Evolutionary conservation across 2,113 vertebrate genomes (phyloP).

Genomic region (Passerina amoena): DNA sequence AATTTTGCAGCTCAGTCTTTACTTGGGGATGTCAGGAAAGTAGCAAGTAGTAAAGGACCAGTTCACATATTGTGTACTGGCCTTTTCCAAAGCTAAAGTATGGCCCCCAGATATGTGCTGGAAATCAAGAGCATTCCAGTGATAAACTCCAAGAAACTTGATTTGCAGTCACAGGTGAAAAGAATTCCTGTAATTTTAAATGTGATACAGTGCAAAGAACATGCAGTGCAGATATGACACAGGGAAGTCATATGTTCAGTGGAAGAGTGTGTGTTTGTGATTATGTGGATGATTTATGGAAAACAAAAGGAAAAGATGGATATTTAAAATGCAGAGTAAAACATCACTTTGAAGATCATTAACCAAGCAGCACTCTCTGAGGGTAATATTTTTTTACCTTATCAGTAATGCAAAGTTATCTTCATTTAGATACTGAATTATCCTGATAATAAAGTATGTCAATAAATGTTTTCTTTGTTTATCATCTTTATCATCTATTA

Average conservation of each 20-base stretch:
- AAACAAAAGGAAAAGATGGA: not conserved
- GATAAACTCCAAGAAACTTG: not conserved
- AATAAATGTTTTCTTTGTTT: slow-evolving; percentile 31
- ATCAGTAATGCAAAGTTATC: not conserved
- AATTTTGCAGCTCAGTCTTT: not conserved
- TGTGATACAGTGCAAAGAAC: not conserved
- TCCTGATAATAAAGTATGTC: not conserved
- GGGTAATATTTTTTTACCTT: not conserved
- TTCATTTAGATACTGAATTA: slow-evolving; percentile 15
- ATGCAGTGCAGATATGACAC: not conserved
- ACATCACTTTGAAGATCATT: not conserved
- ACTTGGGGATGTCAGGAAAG: not conserved
- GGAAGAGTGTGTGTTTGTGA: not conserved
- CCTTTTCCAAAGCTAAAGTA: not conserved
- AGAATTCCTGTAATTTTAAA: not conserved
- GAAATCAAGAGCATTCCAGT: not conserved
- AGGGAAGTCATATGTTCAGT: not conserved
- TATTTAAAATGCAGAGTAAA: not conserved
- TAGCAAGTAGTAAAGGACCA: not conserved
- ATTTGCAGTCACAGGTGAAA: not conserved
- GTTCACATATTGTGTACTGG: not conserved
- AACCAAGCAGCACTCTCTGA: not conserved
- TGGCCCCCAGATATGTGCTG: not conserved
- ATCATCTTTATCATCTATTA: not conserved
- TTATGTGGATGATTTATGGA: not conserved